These are phyloP conservation scores for Rhizoglyphus robini DNA, from an alignment of 1,140 invertebrate genomes.

Conservation along the genomic window DNA sequence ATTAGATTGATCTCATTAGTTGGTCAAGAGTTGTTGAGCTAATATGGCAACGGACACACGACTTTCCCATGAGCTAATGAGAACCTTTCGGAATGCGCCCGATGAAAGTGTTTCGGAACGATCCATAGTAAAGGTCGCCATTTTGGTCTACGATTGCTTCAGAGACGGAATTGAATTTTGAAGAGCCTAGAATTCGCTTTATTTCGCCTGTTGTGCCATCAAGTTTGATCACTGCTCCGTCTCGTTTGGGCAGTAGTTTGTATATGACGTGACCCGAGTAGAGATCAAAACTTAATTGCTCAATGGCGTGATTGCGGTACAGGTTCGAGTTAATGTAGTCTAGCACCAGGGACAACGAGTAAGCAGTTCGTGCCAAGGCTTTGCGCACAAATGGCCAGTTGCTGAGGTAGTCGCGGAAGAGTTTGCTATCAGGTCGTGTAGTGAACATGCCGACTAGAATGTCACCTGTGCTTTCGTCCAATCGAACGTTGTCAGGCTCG, in stretches of 20 bases:
- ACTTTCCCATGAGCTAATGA: not conserved
- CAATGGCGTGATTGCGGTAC: not conserved
- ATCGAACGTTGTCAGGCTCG: constrained; percentile 58
- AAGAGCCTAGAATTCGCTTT: constrained; percentile 35
- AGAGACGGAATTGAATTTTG: constrained; percentile 30
- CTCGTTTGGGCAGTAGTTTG: constrained; percentile 30
- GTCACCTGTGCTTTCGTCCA: constrained; percentile 45
- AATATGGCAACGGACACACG: too few species aligned
- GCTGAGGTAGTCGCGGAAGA: constrained; percentile 30
- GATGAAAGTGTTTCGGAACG: constrained; percentile 42
- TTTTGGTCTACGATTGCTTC: constrained; percentile 33
- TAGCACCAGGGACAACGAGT: constrained; percentile 20
- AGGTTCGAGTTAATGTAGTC: constrained; percentile 13
- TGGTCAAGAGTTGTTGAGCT: too few species aligned
- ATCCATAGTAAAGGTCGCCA: constrained; percentile 46
- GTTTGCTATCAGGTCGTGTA: constrained; percentile 29
- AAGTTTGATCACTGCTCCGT: constrained; percentile 42
- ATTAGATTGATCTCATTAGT: too few species aligned
- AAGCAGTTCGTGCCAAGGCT: constrained; percentile 28
- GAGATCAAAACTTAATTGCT: constrained; percentile 21
- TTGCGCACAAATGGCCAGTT: constrained; percentile 32
- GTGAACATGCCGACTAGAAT: constrained; percentile 48
- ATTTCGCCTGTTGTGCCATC: constrained; percentile 49
- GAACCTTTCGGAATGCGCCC: constrained; percentile 19
- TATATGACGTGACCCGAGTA: constrained; percentile 25